These are phyloP conservation scores for Cynopterus brachyotis DNA, from an alignment of 2,113 vertebrate genomes.

Conservation along the genomic window DNA sequence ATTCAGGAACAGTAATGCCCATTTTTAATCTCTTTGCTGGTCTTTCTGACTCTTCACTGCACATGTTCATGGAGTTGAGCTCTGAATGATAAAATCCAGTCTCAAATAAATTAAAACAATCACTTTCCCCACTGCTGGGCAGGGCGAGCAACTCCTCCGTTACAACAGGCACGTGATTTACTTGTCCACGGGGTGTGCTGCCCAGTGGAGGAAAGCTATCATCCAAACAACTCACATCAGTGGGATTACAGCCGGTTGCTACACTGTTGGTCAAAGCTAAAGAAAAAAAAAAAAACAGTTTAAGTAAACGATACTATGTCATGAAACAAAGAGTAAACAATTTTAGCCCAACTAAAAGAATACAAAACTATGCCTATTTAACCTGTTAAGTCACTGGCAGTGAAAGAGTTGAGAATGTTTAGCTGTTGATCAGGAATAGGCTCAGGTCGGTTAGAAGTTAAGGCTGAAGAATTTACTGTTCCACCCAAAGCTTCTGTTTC, in stretches of 20 bases:
- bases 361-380: constrained; percentile 39
- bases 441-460: constrained; percentile 90
- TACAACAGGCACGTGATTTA: constrained; percentile 90
- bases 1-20: constrained; percentile 91
- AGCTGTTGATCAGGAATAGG: constrained; percentile 92
- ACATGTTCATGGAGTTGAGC: constrained; percentile 89
- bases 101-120: constrained; percentile 98
- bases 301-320: not conserved
- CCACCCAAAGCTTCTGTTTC: constrained; percentile 94
- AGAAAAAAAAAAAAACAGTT: constrained; percentile 31
- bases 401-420: constrained; percentile 95
- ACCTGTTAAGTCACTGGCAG: constrained; percentile 97
- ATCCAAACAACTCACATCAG: constrained; percentile 92
- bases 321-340: not conserved
- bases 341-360: not conserved
- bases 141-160: constrained; percentile 92
- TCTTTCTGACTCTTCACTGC: constrained; percentile 93
- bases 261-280: constrained; percentile 94
- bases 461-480: constrained; percentile 90
- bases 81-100: constrained; percentile 97
- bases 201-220: constrained; percentile 92
- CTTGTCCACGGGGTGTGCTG: constrained; percentile 89
- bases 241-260: constrained; percentile 91
- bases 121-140: constrained; percentile 91
- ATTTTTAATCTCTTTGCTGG: constrained; percentile 96